A percentile compares a stretch with the other conserved stretches of the same genome.
phyloP scores from a whole-genome alignment of 2,797 vertebrate species.

The Sebastes itinus region DNA sequence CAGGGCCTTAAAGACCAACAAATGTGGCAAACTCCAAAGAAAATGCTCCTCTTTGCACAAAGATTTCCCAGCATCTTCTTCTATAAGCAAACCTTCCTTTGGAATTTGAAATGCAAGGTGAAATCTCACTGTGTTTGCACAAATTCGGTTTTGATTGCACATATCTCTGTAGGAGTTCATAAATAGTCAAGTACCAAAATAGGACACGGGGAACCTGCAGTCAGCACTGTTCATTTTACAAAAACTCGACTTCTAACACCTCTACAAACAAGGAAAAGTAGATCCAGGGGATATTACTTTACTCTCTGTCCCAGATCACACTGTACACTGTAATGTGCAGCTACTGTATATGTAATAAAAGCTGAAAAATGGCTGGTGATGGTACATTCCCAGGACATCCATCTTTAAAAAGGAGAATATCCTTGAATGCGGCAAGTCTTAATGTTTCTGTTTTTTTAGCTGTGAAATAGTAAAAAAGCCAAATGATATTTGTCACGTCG shows the following conservation, averaged over 20 bases:
- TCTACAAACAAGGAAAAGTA: conserved; percentile 1
- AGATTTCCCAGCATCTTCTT: neutral
- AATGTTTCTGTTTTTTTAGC: neutral
- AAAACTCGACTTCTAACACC: conserved; percentile 31
- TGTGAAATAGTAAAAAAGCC: neutral
- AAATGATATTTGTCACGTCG: neutral
- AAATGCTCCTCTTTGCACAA: neutral
- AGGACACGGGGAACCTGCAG: conserved; percentile 49
- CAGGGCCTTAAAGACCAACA: neutral
- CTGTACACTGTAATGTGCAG: conserved; percentile 1
- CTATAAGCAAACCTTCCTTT: conserved; percentile 19
- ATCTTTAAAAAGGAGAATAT: neutral
- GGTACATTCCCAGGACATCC: neutral
- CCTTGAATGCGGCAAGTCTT: neutral
- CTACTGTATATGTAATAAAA: neutral
- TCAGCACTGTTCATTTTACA: conserved; percentile 55
- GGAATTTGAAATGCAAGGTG: conserved; percentile 8
- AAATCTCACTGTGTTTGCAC: conserved; percentile 30
- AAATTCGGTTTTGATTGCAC: conserved; percentile 27
- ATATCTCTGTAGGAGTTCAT: conserved; percentile 33
- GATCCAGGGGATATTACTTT: conserved; percentile 19
- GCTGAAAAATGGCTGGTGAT: neutral
- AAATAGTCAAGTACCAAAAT: conserved; percentile 60
- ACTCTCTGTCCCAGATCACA: conserved; percentile 30
- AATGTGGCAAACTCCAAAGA: neutral